phyloP scores from a whole-genome alignment of 2,888 invertebrate genomes.

The Perdita meconis region DNA sequence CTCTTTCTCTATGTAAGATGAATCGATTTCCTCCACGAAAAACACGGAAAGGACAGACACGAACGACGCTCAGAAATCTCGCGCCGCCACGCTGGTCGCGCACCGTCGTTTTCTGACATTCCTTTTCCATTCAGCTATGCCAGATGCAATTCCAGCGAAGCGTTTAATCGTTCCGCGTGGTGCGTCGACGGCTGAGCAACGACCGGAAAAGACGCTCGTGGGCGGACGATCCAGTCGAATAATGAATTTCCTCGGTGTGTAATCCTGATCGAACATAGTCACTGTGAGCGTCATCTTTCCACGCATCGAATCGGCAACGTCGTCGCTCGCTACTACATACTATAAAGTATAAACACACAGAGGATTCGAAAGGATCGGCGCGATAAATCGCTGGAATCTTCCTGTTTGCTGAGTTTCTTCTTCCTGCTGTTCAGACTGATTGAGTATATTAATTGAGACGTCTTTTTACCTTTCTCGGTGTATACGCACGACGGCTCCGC shows the following conservation, averaged over 20 bases:
- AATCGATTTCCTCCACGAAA: conserved; percentile 60
- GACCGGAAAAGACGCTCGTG: conserved; percentile 51
- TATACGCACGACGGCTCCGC: no score
- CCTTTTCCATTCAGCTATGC: conserved; percentile 34
- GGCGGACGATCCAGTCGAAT: conserved; percentile 26
- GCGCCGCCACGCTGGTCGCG: conserved; percentile 25
- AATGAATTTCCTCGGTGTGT: conserved; percentile 19
- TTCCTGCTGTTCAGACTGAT: not conserved
- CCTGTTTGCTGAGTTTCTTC: not conserved
- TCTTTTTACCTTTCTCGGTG: not conserved
- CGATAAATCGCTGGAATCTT: not conserved
- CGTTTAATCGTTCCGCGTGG: conserved; percentile 58
- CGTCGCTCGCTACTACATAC: not conserved
- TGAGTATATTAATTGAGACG: not conserved
- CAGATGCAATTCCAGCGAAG: conserved; percentile 43
- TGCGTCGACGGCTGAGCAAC: conserved; percentile 44
- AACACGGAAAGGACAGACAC: conserved; percentile 3
- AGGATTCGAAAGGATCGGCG: not conserved
- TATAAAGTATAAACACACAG: not conserved
- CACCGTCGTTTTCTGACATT: conserved; percentile 45
- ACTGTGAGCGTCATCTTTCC: not conserved
- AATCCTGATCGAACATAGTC: not conserved
- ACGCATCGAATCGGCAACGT: not conserved
- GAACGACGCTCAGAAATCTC: conserved; percentile 29
- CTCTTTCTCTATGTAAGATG: conserved; percentile 20